These are phyloP conservation scores for Trimorus sp. DNA, from an alignment of 2,888 invertebrate genomes.

Conservation along the genomic window DNA sequence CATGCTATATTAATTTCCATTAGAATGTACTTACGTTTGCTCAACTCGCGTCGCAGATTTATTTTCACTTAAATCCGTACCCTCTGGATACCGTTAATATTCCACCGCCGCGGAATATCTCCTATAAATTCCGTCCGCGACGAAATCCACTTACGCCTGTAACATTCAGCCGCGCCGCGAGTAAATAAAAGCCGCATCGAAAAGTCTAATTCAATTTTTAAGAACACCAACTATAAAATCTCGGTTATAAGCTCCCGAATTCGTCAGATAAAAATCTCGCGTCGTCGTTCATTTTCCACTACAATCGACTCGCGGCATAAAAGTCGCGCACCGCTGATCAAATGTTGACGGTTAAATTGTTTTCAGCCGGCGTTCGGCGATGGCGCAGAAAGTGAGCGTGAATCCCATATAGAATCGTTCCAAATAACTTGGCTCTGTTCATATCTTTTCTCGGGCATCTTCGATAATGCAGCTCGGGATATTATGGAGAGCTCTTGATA, in stretches of 20 bases:
- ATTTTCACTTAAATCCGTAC: slow-evolving; percentile 29
- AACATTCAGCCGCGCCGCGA: slow-evolving; percentile 20
- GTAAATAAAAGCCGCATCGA: slow-evolving; percentile 42
- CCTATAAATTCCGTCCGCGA: slow-evolving; percentile 25
- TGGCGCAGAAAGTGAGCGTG: slow-evolving; percentile 60
- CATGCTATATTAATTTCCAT: too few species aligned
- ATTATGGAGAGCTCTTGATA: slow-evolving; percentile 80
- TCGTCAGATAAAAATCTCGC: slow-evolving; percentile 35
- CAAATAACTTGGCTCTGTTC: slow-evolving; percentile 64
- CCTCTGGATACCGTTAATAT: slow-evolving; percentile 14
- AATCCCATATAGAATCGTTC: slow-evolving; percentile 57
- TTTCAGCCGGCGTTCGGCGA: slow-evolving; percentile 45
- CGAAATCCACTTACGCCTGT: slow-evolving; percentile 32
- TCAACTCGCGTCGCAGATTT: slow-evolving; percentile 5
- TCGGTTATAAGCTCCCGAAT: slow-evolving; percentile 30
- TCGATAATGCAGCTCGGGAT: slow-evolving; percentile 80
- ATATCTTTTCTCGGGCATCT: slow-evolving; percentile 71
- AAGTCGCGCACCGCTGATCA: slow-evolving; percentile 35
- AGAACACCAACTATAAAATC: slow-evolving; percentile 42
- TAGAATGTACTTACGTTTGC: too few species aligned
- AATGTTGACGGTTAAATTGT: slow-evolving; percentile 53
- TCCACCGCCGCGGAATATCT: slow-evolving; percentile 10
- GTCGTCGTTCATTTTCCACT: slow-evolving; percentile 36
- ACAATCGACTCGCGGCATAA: slow-evolving; percentile 34
- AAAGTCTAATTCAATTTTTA: slow-evolving; percentile 49